Evolutionary conservation across 1,140 invertebrate genomes (phyloP), one percentile per base, ranked within the genome.

Genomic region (Drosophila navojoa): DNA sequence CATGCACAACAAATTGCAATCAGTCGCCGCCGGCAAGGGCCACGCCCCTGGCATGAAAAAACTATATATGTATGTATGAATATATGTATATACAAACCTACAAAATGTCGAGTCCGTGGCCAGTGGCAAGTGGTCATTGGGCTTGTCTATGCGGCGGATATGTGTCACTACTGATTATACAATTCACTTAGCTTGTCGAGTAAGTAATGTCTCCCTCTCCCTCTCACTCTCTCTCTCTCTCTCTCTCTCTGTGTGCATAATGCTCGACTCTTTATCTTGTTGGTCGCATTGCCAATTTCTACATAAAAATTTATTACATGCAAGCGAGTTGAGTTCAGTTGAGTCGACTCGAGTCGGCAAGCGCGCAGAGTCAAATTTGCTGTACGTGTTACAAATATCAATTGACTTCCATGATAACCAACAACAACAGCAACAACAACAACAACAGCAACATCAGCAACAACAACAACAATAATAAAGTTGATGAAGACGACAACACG

Each of bases 101-200:
- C 25, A 44, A 58, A 59, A 54, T 19, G 29, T 55, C 10, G 45
- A 11, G 27, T 22, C 7, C 44, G 19, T 32, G 29, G 67, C 5
- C 5, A 32, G 49, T 42, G 62, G 40, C 50, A 54, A 64, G 25
- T 71, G 72, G 50, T 19, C 55, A 55, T 59, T 57, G 15, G 44
- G 25, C 54, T 63, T 25, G 40, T 60, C 69, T 71, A 69, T 73
- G 52, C 71, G 62, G 70, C 74, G 74, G 70, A 76, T 67, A 76
- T 76, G 74, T 76, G 74, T 76, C 74, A 76, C 69, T 67, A 35
- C 63, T 73, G 74, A 76, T 76, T 76, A 76, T 76, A 76, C 70
- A 76, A 76, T 76, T 68, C 63, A 76, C 74, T 75, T 60, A 54
- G 61, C 67, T 54, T 57, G 35, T 52, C 57, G 59, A 16, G 6